phyloP scores from a whole-genome alignment of 1,140 invertebrate species.

The Odontomachus brunneus region DNA sequence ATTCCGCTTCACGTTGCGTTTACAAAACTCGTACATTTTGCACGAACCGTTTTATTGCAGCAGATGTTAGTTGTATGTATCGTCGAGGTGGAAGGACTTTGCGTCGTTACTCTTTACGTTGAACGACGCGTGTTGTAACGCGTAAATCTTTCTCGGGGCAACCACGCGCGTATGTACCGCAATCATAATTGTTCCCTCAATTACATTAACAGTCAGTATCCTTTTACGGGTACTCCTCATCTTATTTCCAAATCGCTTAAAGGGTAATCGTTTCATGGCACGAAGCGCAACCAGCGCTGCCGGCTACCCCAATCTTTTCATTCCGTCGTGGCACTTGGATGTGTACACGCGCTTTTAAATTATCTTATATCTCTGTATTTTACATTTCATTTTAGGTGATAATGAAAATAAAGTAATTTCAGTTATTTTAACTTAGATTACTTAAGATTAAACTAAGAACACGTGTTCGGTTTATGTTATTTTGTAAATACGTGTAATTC shows the following conservation, averaged over 20 bases:
- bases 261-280: constrained; percentile 19
- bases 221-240: constrained; percentile 37
- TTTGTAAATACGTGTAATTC: too few species aligned
- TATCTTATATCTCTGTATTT: background rate
- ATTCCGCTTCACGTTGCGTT: too few species aligned
- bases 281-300: constrained; percentile 34
- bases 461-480: too few species aligned
- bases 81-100: background rate
- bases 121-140: constrained; percentile 13
- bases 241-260: constrained; percentile 43
- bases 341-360: background rate
- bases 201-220: too few species aligned
- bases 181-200: constrained; percentile 81
- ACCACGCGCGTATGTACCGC: constrained; percentile 78
- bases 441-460: too few species aligned
- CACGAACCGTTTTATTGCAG: background rate
- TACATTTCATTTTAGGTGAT: too few species aligned
- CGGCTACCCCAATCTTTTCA: background rate
- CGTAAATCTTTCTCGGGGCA: constrained; percentile 53
- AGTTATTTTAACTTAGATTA: too few species aligned
- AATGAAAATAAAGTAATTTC: too few species aligned
- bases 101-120: background rate
- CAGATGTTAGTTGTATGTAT: background rate
- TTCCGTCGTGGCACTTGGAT: background rate
- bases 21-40: background rate